These are phyloP conservation scores for Schizaphis graminum DNA, from an alignment of 2,888 invertebrate species.

Conservation along the genomic window DNA sequence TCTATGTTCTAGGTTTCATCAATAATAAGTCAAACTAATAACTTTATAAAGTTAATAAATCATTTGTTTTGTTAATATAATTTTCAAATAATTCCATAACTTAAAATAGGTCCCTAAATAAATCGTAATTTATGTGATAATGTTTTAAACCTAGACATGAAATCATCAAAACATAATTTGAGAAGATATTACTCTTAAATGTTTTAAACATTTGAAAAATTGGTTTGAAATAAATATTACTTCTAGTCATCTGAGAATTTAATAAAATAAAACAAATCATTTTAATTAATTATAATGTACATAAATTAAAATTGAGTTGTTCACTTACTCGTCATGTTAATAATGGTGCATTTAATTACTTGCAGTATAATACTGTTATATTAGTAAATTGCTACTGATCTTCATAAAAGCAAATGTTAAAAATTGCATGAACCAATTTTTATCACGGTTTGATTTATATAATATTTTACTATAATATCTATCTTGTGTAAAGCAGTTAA, in stretches of 20 bases:
- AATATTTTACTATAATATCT: background rate
- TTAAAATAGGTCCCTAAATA: conserved; percentile 9
- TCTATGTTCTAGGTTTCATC: background rate
- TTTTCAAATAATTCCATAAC: background rate
- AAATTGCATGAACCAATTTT: background rate
- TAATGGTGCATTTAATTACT: conserved; percentile 13
- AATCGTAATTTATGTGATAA: conserved; percentile 44
- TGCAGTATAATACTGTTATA: background rate
- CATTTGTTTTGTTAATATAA: background rate
- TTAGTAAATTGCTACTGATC: background rate
- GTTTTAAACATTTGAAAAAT: background rate
- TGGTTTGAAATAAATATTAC: background rate
- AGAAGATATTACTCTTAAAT: background rate
- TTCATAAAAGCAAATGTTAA: background rate
- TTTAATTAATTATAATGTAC: background rate
- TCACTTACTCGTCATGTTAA: background rate
- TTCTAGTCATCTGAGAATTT: conserved; percentile 53
- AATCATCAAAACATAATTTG: background rate
- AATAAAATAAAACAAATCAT: background rate
- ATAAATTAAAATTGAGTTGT: background rate
- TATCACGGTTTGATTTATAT: conserved; percentile 18
- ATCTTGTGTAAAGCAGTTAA: conserved; percentile 6
- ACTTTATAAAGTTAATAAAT: background rate
- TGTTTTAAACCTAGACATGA: background rate
- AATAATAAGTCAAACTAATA: background rate